Base-by-base conservation (phyloP, 1,140 invertebrate species). In the Lineus longissimus region DNA sequence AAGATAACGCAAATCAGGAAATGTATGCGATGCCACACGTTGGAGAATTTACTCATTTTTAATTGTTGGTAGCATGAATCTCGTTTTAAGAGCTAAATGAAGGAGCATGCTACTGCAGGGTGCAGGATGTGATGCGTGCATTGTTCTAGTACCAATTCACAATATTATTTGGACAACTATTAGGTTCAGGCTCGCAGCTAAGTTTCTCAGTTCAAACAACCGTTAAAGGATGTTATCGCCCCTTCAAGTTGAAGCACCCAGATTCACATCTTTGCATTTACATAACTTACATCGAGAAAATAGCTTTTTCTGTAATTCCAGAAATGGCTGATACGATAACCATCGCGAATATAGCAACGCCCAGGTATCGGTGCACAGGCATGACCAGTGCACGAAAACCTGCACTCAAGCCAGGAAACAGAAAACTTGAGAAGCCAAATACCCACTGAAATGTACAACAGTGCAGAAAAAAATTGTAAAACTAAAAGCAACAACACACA, bases 231-330 rank as follows among this genome's bases (percentile, higher is more conserved):
- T n/a, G n/a, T n/a, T n/a, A n/a, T n/a, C n/a, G n/a, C n/a, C n/a
- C n/a, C n/a, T n/a, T n/a, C n/a, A n/a, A n/a, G n/a, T n/a, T n/a
- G n/a, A n/a, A n/a, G n/a, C n/a, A n/a, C n/a, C n/a, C n/a, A n/a
- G n/a, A n/a, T n/a, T n/a, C n/a, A n/a, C n/a, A n/a, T n/a, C n/a
- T n/a, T n/a, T n/a, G n/a, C n/a, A 29, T 2, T 2, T 31, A 25
- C 40, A 36, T 6, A 60, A 65, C 81, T 81, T 80, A 87, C 85
- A 86, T 68, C n/a, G 79, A 54, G 65, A 89, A 93, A 15, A 91
- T 76, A n/a, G 88, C 88, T 81, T 94, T 93, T 79, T 95, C 93
- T 9, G 87, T 88, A 4, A 95, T 82, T n/a, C 93, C 93, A 68
- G 89, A 83, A 2, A 94, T 77, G 45, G 88, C 86, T 23, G 91